Percentiles rank a stretch among this genome's conserved stretches.
phyloP scores from a whole-genome alignment of 2,797 vertebrate genomes.

The Rousettus madagascariensis region DNA sequence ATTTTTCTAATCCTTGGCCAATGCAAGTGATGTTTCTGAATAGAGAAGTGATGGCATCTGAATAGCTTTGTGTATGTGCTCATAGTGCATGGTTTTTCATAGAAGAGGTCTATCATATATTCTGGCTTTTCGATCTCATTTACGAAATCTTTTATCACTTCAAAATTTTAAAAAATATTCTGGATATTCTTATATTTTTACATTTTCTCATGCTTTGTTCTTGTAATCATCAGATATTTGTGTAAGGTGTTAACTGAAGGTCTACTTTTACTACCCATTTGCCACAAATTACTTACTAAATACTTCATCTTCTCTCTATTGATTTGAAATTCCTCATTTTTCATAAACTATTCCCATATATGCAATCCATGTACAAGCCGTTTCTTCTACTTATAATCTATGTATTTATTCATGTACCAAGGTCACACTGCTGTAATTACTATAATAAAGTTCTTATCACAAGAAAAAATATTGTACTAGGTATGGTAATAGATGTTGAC shows the following conservation, averaged over 20 bases:
- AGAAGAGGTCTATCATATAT: background rate
- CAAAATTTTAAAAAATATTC: background rate
- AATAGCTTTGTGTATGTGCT: background rate
- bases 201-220: background rate
- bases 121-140: background rate
- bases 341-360: conserved; percentile 9
- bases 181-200: background rate
- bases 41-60: background rate
- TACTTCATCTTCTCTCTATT: background rate
- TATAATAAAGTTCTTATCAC: background rate
- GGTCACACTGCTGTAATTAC: background rate
- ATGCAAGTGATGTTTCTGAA: background rate
- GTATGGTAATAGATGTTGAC: background rate
- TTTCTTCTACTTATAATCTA: background rate
- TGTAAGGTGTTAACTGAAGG: background rate
- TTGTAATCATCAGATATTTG: background rate
- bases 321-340: conserved; percentile 26
- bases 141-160: background rate
- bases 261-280: conserved; percentile 2
- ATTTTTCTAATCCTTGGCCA: background rate
- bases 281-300: background rate
- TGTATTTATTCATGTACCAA: background rate
- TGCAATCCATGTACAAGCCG: background rate
- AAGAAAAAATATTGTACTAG: background rate
- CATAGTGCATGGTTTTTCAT: background rate